These are phyloP conservation scores for Nothocercus julius DNA, from an alignment of 2,113 vertebrate genomes.

Conservation along the genomic window DNA sequence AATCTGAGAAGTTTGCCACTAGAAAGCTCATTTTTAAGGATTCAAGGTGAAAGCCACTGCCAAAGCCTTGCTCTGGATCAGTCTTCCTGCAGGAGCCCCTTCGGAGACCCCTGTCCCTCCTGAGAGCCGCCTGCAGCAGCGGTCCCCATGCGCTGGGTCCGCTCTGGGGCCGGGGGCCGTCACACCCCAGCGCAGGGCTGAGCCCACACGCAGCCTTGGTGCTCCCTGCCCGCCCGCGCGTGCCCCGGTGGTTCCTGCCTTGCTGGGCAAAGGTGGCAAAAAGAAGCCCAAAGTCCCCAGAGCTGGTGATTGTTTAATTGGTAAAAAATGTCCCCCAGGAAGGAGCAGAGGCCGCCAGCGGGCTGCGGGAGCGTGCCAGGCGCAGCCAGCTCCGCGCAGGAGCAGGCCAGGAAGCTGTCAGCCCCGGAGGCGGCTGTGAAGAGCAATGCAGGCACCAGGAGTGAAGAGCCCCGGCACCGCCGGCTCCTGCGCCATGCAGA, in stretches of 20 bases:
- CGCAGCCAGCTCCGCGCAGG: neutral
- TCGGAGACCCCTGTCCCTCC: neutral
- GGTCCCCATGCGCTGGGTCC: neutral
- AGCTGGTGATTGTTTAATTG: neutral
- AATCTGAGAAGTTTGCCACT: no score
- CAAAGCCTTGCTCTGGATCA: neutral
- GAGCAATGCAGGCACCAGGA: rapidly evolving
- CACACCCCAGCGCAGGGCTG: no score
- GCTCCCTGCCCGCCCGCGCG: rapidly evolving
- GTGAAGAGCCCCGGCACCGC: no score
- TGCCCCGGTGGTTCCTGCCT: neutral
- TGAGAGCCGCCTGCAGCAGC: neutral
- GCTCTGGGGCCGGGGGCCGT: neutral
- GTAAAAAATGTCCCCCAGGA: neutral
- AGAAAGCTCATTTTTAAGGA: no score
- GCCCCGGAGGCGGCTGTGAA: neutral
- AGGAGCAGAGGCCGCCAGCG: no score
- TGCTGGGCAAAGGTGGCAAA: neutral
- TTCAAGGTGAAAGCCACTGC: neutral
- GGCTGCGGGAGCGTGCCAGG: neutral
- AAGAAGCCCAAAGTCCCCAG: neutral
- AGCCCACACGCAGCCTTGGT: neutral
- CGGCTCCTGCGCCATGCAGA: rapidly evolving
- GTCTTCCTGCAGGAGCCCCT: neutral
- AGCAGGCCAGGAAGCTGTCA: neutral